Base-by-base conservation (phyloP, 2,888 invertebrate genomes). In the Zhuqinia jingwanae region DNA sequence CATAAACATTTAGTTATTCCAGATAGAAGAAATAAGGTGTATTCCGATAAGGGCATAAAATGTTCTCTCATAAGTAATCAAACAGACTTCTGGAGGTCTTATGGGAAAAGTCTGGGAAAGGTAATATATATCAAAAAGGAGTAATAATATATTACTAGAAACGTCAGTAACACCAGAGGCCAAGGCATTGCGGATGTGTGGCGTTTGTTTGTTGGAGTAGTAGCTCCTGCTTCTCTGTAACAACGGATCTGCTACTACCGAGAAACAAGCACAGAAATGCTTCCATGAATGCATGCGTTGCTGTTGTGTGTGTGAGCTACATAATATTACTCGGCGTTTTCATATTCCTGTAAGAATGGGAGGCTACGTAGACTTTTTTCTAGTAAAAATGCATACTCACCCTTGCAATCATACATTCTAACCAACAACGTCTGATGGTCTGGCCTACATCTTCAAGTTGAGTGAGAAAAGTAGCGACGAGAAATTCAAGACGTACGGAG, bases 31-130 rank as follows among this genome's bases (percentile, higher is more conserved):
- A 47, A 47, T 47, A 47, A 6, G 15, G 15, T 6, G 15, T 47
- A 2, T 2, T 10, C 15, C 5, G 11, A 47, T 15, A 10, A 56
- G n/a, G n/a, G n/a, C n/a, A n/a, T n/a, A n/a, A n/a, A n/a, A n/a
- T n/a, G n/a, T n/a, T 17, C n/a, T 56, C 20, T 1, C 13, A 56
- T 17, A n/a, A 56, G 56, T 76, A 56, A 76, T 76, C 76, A 76
- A 76, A 27, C 36, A 76, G 36, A 58, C 53, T 56, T 6, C 8
- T 20, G 22, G 25, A 36, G 22, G n/a, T 60, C 60, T 77, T 63
- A 50, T 79, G 79, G 65, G 79, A 68, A 79, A 53, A 79, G 78
- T 78, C 78, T 68, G 10, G 36, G 78, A 78, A 73, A 78, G 50
- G 27, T 63, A 17, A 36, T 63, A 30, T 50, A 47, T 58, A n/a